Percentiles rank a stretch among this genome's conserved stretches.
These are phyloP conservation scores for Ia io DNA, from an alignment of 2,113 vertebrate species.

Conservation along the genomic window DNA sequence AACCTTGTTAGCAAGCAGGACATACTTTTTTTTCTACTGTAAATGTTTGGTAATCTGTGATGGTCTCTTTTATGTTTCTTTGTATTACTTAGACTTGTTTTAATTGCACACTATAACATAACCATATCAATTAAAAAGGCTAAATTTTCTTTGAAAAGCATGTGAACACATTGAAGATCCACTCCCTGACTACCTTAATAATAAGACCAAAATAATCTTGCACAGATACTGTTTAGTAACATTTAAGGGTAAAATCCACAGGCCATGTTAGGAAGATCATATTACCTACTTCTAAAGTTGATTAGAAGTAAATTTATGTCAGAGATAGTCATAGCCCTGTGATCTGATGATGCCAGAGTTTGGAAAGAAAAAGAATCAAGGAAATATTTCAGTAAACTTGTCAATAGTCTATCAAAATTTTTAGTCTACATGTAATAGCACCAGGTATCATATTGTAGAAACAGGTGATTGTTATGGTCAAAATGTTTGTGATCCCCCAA, in stretches of 20 bases:
- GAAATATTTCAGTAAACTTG: not conserved
- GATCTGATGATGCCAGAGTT: not conserved
- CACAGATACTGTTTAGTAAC: not conserved
- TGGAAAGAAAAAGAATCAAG: not conserved
- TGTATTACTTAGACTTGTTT: not conserved
- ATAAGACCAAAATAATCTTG: not conserved
- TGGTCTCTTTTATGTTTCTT: not conserved
- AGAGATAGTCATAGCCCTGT: not conserved
- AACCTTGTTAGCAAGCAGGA: not conserved
- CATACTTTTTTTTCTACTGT: not conserved
- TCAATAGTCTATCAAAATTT: not conserved
- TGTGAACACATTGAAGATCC: not conserved
- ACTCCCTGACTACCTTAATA: not conserved
- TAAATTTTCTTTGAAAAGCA: not conserved
- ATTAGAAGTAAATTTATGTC: not conserved
- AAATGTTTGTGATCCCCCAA: not conserved
- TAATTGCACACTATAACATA: not conserved
- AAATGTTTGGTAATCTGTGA: not conserved
- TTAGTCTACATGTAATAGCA: not conserved
- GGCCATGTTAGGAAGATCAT: not conserved
- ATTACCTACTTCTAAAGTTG: not conserved
- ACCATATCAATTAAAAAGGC: not conserved
- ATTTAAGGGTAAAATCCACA: not conserved
- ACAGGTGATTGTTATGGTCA: not conserved
- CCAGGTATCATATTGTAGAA: not conserved